Evolutionary conservation across 2,113 vertebrate species (phyloP).

Genomic region (Pteruthius melanotis): DNA sequence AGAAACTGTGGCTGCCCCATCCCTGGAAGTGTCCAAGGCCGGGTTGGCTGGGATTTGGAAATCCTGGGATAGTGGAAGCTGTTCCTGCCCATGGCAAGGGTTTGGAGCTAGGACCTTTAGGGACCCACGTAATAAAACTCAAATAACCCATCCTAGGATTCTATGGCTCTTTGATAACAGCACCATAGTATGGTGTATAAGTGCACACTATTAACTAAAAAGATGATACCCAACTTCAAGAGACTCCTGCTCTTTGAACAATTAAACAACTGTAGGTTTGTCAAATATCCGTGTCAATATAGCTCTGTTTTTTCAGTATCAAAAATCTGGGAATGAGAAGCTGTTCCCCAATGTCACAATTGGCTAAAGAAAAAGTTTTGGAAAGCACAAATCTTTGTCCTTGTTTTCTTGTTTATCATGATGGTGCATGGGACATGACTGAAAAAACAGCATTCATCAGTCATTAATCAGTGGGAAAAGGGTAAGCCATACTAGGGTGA

Average conservation of each 20-base stretch:
- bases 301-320: not conserved
- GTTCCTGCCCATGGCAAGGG: not conserved
- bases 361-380: not conserved
- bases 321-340: not conserved
- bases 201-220: not conserved
- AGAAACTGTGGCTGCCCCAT: not conserved
- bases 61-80: not conserved
- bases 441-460: not conserved
- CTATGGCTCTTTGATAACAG: rapidly evolving
- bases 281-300: not conserved
- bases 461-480: not conserved
- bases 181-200: not conserved
- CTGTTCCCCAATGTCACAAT: rapidly evolving
- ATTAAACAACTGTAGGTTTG: not conserved
- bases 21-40: not conserved
- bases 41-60: no score
- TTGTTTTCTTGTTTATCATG: not conserved
- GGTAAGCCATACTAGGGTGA: not conserved
- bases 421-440: not conserved
- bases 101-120: not conserved
- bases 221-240: not conserved
- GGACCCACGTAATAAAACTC: no score
- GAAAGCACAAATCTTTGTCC: not conserved
- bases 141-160: not conserved
- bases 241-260: not conserved